Base-by-base conservation (phyloP, 2,113 vertebrate species). In the Brachypodius melanocephalos region DNA sequence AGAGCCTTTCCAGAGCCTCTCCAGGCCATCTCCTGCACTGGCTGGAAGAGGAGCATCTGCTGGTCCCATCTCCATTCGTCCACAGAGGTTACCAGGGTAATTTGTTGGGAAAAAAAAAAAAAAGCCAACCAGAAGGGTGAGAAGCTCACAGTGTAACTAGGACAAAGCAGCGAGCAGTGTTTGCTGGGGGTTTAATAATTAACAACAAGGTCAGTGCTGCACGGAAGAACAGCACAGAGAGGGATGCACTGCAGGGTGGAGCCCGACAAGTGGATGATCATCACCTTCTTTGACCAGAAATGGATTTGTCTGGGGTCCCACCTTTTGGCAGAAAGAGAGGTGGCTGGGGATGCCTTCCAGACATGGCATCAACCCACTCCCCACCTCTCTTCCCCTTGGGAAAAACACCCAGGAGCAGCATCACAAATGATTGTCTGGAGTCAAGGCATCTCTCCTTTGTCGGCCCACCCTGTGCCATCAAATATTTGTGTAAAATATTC, bases 181-280 rank as follows among this genome's bases (percentile, higher is more conserved):
- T 96, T 97, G 90, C 93, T 71, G 75, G 82, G 93, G 81, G 90
- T 91, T 97, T 95, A 97, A 97, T 96, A 94, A 96, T 96, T 96
- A 96, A 96, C 95, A 93, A 88, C 93, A 91, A 94, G 94, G 91
- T 95, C 96, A 96, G 85, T 0, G 1, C 71, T 40, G 82, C 79
- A 49, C 4, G 20, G 48, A 85, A 82, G 91, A 88, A 46, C 9
- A 0, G 78, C 74, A 59, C 38, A 20, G 48, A 45, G 40, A 52
- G 46, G 87, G 83, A 87, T 31, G 42, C 48, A n/a, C 65, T 80
- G 90, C 52, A 38, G 52, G 24, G 69, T 38, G 74, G 51, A 84
- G 80, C 43, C 46, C 0, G 0, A 67, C 73, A 5, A 0, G 17
- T 40, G 31, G 43, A 59, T 0, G 4, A 52, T 55, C 72, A 82